phyloP scores from a whole-genome alignment of 2,888 invertebrate genomes.

The Dorcus parallelipipedus region DNA sequence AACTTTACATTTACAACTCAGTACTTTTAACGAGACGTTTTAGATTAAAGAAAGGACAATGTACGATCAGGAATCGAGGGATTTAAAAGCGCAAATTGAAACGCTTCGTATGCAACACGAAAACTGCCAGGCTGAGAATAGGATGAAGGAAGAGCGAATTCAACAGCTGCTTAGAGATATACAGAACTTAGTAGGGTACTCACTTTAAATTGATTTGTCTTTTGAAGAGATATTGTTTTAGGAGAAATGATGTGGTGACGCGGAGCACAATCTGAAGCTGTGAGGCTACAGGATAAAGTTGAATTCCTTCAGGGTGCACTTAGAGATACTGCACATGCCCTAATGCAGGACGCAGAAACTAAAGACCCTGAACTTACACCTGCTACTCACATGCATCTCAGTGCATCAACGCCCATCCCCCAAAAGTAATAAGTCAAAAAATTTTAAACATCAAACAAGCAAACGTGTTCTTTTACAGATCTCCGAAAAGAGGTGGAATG shows the following conservation, averaged over 20 bases:
- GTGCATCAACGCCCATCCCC: constrained; percentile 55
- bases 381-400: constrained; percentile 66
- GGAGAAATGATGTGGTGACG: constrained; percentile 75
- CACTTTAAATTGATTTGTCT: not conserved
- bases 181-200: constrained; percentile 57
- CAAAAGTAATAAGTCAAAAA: constrained; percentile 47
- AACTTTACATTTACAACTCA: not conserved
- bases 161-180: constrained; percentile 65
- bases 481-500: constrained; percentile 64
- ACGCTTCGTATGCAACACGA: constrained; percentile 60
- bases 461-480: constrained; percentile 48
- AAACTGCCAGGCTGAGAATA: constrained; percentile 57
- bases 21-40: no score
- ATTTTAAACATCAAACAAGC: not conserved
- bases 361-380: constrained; percentile 55
- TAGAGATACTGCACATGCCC: constrained; percentile 86
- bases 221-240: constrained; percentile 35
- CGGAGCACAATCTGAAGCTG: constrained; percentile 64
- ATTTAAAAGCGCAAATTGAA: constrained; percentile 58
- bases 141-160: constrained; percentile 60
- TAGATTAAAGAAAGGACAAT: not conserved
- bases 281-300: constrained; percentile 72
- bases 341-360: constrained; percentile 77
- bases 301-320: constrained; percentile 82
- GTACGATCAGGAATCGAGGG: constrained; percentile 56